These are phyloP conservation scores for Meles meles DNA, from an alignment of 2,113 vertebrate species.

Conservation along the genomic window DNA sequence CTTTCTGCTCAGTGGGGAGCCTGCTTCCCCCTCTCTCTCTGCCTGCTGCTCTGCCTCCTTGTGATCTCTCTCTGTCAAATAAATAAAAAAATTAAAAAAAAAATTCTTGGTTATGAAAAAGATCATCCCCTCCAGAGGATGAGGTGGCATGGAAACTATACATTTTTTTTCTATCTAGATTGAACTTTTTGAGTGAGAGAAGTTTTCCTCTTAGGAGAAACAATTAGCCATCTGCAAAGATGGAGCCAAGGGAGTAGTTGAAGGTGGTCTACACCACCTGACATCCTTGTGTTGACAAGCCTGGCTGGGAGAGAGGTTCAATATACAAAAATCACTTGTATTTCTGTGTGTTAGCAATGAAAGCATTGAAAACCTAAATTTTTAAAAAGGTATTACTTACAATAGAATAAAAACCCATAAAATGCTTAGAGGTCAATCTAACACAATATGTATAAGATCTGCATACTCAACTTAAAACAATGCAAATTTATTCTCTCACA, in stretches of 20 bases:
- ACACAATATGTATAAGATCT: background rate
- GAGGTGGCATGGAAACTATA: background rate
- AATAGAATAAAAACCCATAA: background rate
- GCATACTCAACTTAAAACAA: background rate
- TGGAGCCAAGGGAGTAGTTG: background rate
- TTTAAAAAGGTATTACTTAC: background rate
- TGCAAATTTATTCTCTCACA: background rate
- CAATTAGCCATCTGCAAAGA: background rate
- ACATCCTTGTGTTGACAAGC: background rate
- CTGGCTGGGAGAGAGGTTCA: background rate
- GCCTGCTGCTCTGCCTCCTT: too few species aligned
- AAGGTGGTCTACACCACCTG: background rate
- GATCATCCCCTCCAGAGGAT: background rate
- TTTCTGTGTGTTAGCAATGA: background rate
- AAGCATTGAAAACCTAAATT: background rate
- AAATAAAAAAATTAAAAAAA: too few species aligned
- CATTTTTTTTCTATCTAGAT: background rate
- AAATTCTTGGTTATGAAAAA: background rate
- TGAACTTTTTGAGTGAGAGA: background rate
- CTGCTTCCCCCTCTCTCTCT: too few species aligned
- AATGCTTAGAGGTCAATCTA: background rate
- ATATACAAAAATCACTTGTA: background rate
- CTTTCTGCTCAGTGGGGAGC: too few species aligned
- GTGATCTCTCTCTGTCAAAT: too few species aligned
- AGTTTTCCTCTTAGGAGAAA: background rate